Conservation (phyloP, 2,113 vertebrate species). For the Phylloscopus trochilus region DNA sequence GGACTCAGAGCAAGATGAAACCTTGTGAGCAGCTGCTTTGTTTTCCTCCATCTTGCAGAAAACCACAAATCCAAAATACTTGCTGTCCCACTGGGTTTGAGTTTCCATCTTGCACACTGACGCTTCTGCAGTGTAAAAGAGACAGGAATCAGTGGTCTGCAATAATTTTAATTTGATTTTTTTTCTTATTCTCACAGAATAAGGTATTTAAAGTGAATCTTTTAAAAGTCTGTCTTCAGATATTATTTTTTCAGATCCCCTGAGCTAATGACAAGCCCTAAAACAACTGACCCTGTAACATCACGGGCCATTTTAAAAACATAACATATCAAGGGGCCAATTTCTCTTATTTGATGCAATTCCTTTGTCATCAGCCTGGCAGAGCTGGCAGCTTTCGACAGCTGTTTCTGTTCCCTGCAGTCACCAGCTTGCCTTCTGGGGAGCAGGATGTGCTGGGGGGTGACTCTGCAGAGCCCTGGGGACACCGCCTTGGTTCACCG, state of each 20-base stretch:
- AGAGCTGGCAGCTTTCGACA: background rate
- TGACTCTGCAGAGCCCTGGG: background rate
- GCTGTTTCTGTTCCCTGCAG: background rate
- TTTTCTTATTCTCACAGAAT: background rate
- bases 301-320: background rate
- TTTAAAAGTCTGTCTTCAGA: background rate
- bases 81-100: background rate
- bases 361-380: background rate
- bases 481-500: background rate
- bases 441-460: background rate
- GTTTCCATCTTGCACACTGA: background rate
- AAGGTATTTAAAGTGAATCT: background rate
- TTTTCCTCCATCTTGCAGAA: background rate
- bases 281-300: background rate
- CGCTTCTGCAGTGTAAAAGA: background rate
- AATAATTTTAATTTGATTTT: background rate
- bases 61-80: background rate
- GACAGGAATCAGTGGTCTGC: background rate
- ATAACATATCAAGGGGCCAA: background rate
- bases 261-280: background rate
- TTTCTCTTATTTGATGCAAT: background rate
- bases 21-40: background rate
- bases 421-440: background rate
- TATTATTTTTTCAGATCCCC: background rate
- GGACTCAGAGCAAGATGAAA: background rate